Base-by-base conservation (phyloP, 2,113 vertebrate genomes). In the Gorsachius goisagi region DNA sequence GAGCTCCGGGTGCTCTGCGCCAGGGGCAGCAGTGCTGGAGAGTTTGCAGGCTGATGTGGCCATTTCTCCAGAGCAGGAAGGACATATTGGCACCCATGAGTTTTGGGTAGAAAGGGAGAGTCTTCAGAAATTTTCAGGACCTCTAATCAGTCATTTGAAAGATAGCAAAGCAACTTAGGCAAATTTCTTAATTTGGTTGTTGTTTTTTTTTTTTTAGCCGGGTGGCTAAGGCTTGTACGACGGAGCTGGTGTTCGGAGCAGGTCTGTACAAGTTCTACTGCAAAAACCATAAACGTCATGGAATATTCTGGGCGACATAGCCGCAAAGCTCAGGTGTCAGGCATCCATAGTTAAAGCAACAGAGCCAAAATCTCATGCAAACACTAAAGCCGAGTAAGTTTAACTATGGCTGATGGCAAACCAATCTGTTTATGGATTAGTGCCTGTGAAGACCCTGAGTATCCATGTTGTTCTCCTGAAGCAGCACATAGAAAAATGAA, bases 381-480 rank as follows among this genome's bases (percentile, higher is more conserved):
- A 59, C n/a, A 47, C 35, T 68, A 39, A 75, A 86, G n/a, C 35
- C 33, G 64, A 33, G 7, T 35, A 64, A 85, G 35, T 90, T 74
- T 78, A 72, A 71, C 59, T 41, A 2, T 6, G 27, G 16, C 8
- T 71, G 39, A 44, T 4, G 21, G 49, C 41, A 86, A 82, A 92
- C 63, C 95, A 66, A 71, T 95, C 95, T 94, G 28, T 90, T 68
- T 77, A 91, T 90, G 84, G 95, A 96, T 96, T 87, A 45, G 78
- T 88, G 77, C 53, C 64, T 74, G 41, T 32, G 91, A 96, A 47
- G 50, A 85, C 64, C 53, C 33, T 1, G 13, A 39, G 39, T 32
- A 53, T 79, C 83, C 58, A 37, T 26, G 83, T 28, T 79, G 58
- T 75, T 64, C 68, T 58, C 53, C 47, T 41, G 69, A 93, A 92